Percentiles rank a stretch among this genome's conserved stretches.
Conservation (phyloP, 1,140 invertebrate genomes). For the Samia ricini region DNA sequence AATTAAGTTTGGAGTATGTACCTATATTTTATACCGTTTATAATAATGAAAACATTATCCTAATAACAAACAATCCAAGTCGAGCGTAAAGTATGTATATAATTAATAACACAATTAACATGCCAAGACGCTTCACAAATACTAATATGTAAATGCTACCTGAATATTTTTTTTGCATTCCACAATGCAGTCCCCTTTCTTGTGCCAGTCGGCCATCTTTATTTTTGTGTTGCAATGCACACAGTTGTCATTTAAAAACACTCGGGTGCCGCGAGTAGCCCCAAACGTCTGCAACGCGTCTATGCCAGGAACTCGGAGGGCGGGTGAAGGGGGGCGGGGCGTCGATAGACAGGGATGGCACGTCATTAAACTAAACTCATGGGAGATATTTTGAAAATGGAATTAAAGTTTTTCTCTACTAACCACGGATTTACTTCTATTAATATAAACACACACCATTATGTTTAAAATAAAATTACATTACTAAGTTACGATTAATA, state of each 20-base stretch:
- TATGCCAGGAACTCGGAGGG: conserved; percentile 24
- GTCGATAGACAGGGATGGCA: conserved; percentile 42
- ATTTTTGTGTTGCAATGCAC: conserved; percentile 61
- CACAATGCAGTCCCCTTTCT: not conserved
- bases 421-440: too few species aligned
- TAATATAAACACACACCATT: too few species aligned
- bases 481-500: too few species aligned
- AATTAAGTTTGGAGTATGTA: too few species aligned
- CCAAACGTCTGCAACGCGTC: conserved; percentile 26
- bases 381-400: conserved; percentile 27
- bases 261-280: conserved; percentile 18
- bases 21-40: too few species aligned
- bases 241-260: conserved; percentile 31
- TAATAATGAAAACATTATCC: not conserved
- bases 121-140: not conserved
- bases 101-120: too few species aligned
- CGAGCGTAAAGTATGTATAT: too few species aligned
- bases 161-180: not conserved
- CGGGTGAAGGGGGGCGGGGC: conserved; percentile 29
- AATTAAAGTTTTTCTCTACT: not conserved
- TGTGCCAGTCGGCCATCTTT: conserved; percentile 61
- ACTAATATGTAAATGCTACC: not conserved
- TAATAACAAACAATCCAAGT: not conserved
- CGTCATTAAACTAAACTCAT: conserved; percentile 26
- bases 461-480: too few species aligned